A percentile compares a stretch with the other conserved stretches of the same genome.
Evolutionary conservation across 2,113 vertebrate genomes (phyloP).

Genomic region (Kryptolebias marmoratus): DNA sequence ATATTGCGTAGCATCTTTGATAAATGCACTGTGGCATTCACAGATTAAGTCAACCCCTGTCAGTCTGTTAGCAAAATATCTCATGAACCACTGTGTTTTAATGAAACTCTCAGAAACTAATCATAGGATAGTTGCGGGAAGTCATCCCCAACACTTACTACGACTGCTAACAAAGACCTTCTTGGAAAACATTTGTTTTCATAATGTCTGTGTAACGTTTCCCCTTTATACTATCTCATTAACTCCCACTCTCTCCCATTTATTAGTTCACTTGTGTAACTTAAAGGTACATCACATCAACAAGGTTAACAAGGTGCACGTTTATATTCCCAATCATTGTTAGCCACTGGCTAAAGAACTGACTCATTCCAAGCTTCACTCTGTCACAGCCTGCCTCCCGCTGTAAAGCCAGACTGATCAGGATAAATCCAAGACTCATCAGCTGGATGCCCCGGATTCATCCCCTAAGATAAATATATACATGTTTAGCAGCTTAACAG

Average conservation of each 20-base stretch:
- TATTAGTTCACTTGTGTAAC: constrained; percentile 51
- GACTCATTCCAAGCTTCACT: constrained; percentile 63
- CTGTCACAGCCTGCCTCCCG: constrained; percentile 10
- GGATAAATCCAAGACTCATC: constrained; percentile 73
- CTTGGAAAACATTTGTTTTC: no score
- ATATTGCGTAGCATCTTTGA: no score
- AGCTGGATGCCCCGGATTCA: constrained; percentile 69
- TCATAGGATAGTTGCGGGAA: no score
- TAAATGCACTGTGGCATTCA: no score
- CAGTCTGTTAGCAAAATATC: no score
- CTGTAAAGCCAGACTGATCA: constrained; percentile 66
- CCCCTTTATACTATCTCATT: constrained; percentile 34
- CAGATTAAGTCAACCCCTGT: no score
- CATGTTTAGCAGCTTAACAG: constrained; percentile 71
- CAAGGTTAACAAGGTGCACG: constrained; percentile 50
- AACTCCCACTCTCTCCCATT: constrained; percentile 33
- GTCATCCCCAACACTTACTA: no score
- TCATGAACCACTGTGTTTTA: no score
- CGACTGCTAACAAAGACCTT: no score
- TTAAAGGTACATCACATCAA: constrained; percentile 67
- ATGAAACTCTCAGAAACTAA: no score
- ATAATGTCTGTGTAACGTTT: constrained; percentile 52
- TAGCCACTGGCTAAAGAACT: constrained; percentile 64
- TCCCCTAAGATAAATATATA: constrained; percentile 72
- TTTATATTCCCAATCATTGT: constrained; percentile 68